Conservation (phyloP, 2,113 vertebrate species). For the Solenodon paradoxus region DNA sequence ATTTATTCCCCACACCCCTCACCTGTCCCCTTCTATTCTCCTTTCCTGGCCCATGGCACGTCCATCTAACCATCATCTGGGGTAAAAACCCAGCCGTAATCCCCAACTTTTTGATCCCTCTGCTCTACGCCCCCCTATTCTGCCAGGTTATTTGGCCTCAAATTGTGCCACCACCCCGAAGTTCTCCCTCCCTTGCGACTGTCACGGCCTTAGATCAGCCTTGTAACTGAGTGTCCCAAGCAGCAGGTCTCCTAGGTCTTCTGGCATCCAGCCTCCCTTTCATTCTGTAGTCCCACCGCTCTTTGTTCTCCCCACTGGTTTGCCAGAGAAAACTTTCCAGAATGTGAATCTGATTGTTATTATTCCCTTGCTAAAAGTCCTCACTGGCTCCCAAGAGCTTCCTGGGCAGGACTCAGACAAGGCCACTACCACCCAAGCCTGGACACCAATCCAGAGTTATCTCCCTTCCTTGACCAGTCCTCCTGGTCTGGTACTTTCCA, state of each 20-base stretch:
- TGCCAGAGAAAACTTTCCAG: background rate
- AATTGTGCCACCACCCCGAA: background rate
- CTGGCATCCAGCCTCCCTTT: background rate
- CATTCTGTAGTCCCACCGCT: background rate
- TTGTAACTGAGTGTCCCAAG: background rate
- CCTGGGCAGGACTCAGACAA: background rate
- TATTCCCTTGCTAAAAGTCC: background rate
- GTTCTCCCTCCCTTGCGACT: background rate
- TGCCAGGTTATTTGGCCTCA: too few species aligned
- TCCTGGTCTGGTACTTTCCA: background rate
- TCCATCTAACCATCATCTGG: too few species aligned
- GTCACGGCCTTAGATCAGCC: background rate
- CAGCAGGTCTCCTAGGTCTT: background rate
- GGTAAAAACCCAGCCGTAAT: background rate
- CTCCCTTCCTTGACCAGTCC: background rate
- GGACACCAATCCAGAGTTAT: background rate
- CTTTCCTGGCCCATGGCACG: background rate
- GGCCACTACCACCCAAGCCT: background rate
- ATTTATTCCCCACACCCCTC: background rate
- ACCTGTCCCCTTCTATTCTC: too few species aligned
- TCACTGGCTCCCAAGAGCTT: background rate
- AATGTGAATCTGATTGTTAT: background rate
- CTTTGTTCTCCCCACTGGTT: background rate
- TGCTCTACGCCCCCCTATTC: background rate
- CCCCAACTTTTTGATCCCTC: background rate